Evolutionary conservation across 2,113 vertebrate genomes (phyloP), one percentile per base, ranked within the genome.

Genomic region (Cettia cetti): DNA sequence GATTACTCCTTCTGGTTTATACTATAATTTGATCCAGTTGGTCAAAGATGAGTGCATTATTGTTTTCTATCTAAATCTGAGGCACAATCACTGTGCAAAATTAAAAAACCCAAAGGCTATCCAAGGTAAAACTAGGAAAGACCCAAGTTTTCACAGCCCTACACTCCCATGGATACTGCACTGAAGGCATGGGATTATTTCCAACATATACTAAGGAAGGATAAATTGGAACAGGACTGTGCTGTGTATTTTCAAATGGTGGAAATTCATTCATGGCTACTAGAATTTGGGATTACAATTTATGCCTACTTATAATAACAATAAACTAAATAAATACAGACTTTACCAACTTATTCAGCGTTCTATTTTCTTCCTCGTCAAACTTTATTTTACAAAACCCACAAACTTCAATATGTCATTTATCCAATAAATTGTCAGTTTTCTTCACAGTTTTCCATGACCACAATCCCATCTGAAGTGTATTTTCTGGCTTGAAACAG

Each of bases 1-100:
- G 80, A 89, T 89, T 97, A 97, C 92, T 95, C 80, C 92, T 95
- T 94, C 89, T 96, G 91, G 49, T 76, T 96, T 96, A 66, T 14
- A 74, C 31, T 27, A 71, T 65, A 60, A 89, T 89, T 97, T 97
- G 86, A 91, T 96, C 82, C 91, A 97, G 89, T 86, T 89, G 96
- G 65, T 78, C 28, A 94, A 96, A 94, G 86, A 90, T 31, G 68
- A 96, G 66, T 75, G 59, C 33, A 60, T 49, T 60, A 82, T 20
- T 92, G 71, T 68, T 96, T 96, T 87, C 82, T 90, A 10, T 57
- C 44, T 85, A 56, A 15, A 91, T 56, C n/a, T 89, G 87, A 95
- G 82, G 47, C 27, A 28, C 31, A 81, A 85, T 15, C 39, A 87
- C 33, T 47, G 56, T 33, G 59, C 42, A 88, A 81, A 94, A 53